Percentiles rank a stretch among this genome's conserved stretches.
phyloP scores from a whole-genome alignment of 2,888 invertebrate genomes.

The Plagodis pulveraria region DNA sequence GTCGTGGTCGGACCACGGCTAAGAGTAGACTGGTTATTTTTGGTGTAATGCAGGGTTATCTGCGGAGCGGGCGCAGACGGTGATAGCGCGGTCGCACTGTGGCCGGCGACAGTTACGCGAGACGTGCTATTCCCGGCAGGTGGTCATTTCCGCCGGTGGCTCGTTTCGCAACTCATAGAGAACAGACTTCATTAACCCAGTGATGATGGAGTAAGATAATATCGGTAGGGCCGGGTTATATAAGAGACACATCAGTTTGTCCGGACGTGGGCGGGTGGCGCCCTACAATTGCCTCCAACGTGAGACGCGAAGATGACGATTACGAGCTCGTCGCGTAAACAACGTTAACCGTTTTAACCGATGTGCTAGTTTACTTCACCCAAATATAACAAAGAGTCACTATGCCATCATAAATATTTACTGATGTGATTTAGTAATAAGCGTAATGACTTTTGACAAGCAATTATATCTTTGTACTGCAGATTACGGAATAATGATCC shows the following conservation, averaged over 20 bases:
- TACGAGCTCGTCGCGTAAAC: conserved; percentile 40
- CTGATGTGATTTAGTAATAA: conserved; percentile 19
- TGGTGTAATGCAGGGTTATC: conserved; percentile 73
- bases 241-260: conserved; percentile 50
- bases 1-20: conserved; percentile 79
- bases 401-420: conserved; percentile 15
- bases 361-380: conserved; percentile 23
- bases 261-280: conserved; percentile 66
- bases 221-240: conserved; percentile 55
- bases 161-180: conserved; percentile 75
- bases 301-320: conserved; percentile 33
- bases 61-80: conserved; percentile 71
- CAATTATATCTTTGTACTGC: conserved; percentile 35
- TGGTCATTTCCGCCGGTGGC: conserved; percentile 74
- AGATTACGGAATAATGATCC: conserved; percentile 47
- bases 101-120: conserved; percentile 74
- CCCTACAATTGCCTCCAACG: conserved; percentile 47
- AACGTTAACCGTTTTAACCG: conserved; percentile 34
- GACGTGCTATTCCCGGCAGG: conserved; percentile 83
- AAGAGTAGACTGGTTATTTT: conserved; percentile 79
- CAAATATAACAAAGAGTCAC: conserved; percentile 15
- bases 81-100: conserved; percentile 80
- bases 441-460: conserved; percentile 29
- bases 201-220: conserved; percentile 49
- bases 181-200: conserved; percentile 74